Base-by-base conservation (phyloP, 2,113 vertebrate genomes). In the Scopus umbretta region DNA sequence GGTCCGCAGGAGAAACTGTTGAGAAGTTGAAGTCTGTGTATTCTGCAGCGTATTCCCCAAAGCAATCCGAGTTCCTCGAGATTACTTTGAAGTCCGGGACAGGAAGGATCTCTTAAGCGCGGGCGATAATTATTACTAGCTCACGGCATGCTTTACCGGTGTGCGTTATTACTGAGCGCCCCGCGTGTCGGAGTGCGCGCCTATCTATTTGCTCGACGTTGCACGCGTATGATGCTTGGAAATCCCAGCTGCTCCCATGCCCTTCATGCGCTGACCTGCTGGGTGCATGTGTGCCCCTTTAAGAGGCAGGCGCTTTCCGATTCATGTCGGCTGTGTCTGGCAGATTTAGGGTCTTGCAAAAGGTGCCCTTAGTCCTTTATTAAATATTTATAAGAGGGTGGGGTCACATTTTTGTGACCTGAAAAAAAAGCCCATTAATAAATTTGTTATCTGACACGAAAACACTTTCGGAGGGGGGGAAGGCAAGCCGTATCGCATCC, bases 311-410 rank as follows among this genome's bases (percentile, higher is more conserved):
- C 86, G 20, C 94, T 84, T 53, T 87, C 80, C 88, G 80, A 80
- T 97, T 90, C 73, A 43, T 74, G 70, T 83, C 50, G 87, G 88
- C 68, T 91, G 72, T 29, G 92, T 94, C 70, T 97, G 96, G 96
- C 88, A 96, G 96, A 97, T 98, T 96, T 96, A 97, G 96, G 94
- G 93, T 90, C 97, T 96, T 52, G 72, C 88, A 92, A 95, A 97
- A 94, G 94, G 94, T 75, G 79, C 81, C 89, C 91, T 95, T 91
- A 95, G 88, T 95, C 96, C 93, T 76, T 80, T 96, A 82, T 93
- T 98, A 97, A 98, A 98, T 98, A 98, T 98, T 98, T 98, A 98
- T 98, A 96, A 97, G 93, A 97, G 94, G 97, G 97, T 96, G 97
- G 97, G 97, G 96, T 94, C 95, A 97, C 93, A 96, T 97, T 97